Conservation (phyloP, 2,888 invertebrate genomes). For the Sthenelais limicola region DNA sequence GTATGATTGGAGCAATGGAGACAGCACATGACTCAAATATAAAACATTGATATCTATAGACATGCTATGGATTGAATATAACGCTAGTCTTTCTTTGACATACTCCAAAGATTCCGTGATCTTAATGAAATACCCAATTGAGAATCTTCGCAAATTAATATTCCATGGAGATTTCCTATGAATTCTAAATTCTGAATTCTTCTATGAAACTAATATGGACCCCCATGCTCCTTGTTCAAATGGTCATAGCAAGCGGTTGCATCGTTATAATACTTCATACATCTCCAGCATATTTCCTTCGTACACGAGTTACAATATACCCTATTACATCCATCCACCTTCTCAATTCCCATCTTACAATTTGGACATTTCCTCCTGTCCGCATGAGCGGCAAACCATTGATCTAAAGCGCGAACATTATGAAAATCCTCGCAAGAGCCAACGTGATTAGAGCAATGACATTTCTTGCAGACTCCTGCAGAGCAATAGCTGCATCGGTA, state of each 20-base stretch:
- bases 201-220: too few relatives aligned
- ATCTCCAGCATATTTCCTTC: conserved; percentile 35
- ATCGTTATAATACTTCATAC: conserved; percentile 10
- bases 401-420: not conserved
- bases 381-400: conserved; percentile 19
- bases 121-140: too few relatives aligned
- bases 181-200: too few relatives aligned
- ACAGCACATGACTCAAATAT: too few relatives aligned
- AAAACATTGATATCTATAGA: too few relatives aligned
- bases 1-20: too few relatives aligned
- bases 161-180: too few relatives aligned
- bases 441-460: not conserved
- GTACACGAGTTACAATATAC: conserved; percentile 24
- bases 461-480: conserved; percentile 3
- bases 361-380: conserved; percentile 34
- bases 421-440: not conserved
- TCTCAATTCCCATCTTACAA: conserved; percentile 44
- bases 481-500: not conserved
- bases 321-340: conserved; percentile 42
- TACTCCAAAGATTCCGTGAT: too few relatives aligned
- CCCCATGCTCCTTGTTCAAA: conserved; percentile 22
- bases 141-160: too few relatives aligned
- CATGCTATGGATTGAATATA: too few relatives aligned
- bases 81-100: too few relatives aligned
- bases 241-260: conserved; percentile 6